Percentiles rank a stretch among this genome's conserved stretches.
phyloP scores from a whole-genome alignment of 1,140 invertebrate genomes.

The Lepidurus couesii region DNA sequence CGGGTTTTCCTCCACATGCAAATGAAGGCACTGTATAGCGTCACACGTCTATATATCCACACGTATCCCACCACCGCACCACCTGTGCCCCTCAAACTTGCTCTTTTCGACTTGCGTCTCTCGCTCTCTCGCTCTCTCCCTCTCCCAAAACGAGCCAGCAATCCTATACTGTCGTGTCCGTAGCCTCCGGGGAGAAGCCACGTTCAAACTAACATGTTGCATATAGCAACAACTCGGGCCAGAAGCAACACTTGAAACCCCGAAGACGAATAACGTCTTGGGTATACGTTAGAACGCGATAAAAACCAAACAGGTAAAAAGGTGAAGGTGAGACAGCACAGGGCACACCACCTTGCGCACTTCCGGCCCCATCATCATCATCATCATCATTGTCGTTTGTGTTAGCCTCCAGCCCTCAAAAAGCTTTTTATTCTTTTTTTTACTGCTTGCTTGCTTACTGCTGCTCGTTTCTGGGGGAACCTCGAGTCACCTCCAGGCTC shows the following conservation, averaged over 20 bases:
- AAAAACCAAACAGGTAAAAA: conserved; percentile 9
- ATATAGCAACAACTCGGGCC: background rate
- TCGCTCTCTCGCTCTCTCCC: background rate
- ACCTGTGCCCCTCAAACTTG: background rate
- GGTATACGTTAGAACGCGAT: background rate
- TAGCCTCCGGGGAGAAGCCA: background rate
- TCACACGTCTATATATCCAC: background rate
- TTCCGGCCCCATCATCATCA: conserved; percentile 1
- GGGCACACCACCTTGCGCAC: background rate
- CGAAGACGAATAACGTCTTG: background rate
- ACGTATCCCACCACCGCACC: background rate
- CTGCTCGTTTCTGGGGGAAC: background rate
- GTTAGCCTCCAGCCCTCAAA: background rate
- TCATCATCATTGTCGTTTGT: conserved; percentile 9
- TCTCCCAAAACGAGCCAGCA: background rate
- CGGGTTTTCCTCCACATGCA: background rate
- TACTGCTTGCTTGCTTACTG: no score
- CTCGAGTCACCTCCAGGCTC: background rate
- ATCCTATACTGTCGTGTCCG: conserved; percentile 5
- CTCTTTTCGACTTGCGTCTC: background rate
- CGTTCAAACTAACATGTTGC: background rate
- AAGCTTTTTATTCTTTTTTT: background rate
- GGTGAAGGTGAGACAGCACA: conserved; percentile 18
- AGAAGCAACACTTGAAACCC: background rate
- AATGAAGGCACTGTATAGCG: background rate